phyloP scores from a whole-genome alignment of 2,888 invertebrate genomes.

The Troglohyphantes excavatus region DNA sequence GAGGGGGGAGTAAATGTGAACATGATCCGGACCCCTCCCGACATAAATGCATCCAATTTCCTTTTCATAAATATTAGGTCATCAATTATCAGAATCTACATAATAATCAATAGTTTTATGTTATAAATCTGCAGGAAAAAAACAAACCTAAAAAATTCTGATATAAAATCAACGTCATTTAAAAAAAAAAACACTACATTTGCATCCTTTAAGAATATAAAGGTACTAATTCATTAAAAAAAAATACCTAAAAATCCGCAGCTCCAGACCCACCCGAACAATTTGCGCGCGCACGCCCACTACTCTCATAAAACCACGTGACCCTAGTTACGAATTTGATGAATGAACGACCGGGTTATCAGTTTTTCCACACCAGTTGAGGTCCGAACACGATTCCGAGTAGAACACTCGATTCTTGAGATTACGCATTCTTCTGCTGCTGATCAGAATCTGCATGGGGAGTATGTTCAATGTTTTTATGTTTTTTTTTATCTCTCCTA shows the following conservation, averaged over 20 bases:
- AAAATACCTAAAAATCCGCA: background rate
- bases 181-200: background rate
- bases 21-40: background rate
- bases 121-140: background rate
- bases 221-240: too few relatives aligned
- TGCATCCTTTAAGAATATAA: too few relatives aligned
- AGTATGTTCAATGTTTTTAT: too few relatives aligned
- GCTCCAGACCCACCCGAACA: conserved; percentile 56
- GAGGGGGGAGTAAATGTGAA: too few relatives aligned
- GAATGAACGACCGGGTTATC: conserved; percentile 64
- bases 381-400: conserved; percentile 16
- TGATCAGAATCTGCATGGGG: too few relatives aligned
- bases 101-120: too few relatives aligned
- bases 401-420: background rate
- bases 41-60: background rate
- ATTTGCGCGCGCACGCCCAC: conserved; percentile 66
- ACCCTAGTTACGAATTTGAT: conserved; percentile 69
- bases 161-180: background rate
- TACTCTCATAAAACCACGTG: conserved; percentile 55
- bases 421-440: too few relatives aligned
- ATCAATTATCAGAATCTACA: too few relatives aligned
- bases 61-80: background rate
- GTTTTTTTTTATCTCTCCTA: background rate
- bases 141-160: background rate
- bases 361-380: conserved; percentile 64